phyloP scores from a whole-genome alignment of 2,797 vertebrate species.

The Gadopsis marmoratus region DNA sequence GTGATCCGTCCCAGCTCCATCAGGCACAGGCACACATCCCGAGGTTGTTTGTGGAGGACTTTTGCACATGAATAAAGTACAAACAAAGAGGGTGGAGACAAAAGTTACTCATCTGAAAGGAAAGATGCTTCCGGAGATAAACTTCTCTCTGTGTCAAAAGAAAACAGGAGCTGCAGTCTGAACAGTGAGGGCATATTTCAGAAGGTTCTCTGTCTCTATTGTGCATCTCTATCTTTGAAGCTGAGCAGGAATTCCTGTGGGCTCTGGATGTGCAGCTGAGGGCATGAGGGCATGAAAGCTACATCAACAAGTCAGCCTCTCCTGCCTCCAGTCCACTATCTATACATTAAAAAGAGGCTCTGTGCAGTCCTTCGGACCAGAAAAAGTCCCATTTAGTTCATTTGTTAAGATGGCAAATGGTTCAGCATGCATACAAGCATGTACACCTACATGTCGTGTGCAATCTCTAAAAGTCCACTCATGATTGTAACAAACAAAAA shows the following conservation, averaged over 20 bases:
- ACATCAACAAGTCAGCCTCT: constrained; percentile 31
- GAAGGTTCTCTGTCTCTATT: constrained; percentile 44
- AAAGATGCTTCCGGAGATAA: constrained; percentile 73
- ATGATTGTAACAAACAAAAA: background rate
- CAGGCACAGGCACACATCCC: constrained; percentile 96
- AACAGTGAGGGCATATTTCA: constrained; percentile 44
- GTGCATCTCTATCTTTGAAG: constrained; percentile 66
- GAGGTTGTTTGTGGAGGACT: constrained; percentile 96
- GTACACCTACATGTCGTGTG: background rate
- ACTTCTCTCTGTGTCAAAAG: constrained; percentile 49
- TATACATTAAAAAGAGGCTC: background rate
- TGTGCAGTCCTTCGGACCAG: background rate
- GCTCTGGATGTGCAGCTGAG: constrained; percentile 53
- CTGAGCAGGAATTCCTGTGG: constrained; percentile 59
- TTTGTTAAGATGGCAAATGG: background rate
- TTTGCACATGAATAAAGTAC: constrained; percentile 62
- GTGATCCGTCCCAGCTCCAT: constrained; percentile 94
- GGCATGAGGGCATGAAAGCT: constrained; percentile 59
- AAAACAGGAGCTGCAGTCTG: constrained; percentile 33
- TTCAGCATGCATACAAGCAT: background rate
- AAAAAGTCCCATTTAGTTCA: background rate
- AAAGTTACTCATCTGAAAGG: constrained; percentile 51
- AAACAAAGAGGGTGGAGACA: constrained; percentile 47
- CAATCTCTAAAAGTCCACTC: too few species aligned
- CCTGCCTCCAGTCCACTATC: constrained; percentile 11